Base-by-base conservation (phyloP, 2,888 invertebrate species). In the Leptura quadrifasciata region DNA sequence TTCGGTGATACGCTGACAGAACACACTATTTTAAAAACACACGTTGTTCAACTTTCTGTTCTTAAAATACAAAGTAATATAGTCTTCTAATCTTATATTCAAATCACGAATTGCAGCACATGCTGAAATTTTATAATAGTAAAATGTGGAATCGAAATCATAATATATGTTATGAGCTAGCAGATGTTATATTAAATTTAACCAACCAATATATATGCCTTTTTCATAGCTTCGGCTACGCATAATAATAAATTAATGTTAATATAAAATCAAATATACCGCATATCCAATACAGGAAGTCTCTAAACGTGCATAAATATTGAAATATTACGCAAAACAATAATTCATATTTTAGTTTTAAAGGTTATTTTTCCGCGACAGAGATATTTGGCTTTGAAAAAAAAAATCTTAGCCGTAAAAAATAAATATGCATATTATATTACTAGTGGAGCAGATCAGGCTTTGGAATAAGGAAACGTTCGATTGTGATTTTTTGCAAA, bases 161-260 rank as follows among this genome's bases (percentile, higher is more conserved):
- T 47, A 47, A 4, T 47, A 47, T 47, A 47, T 47, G 47, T 47
- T 47, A 47, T n/a, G 47, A 47, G 47, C 47, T 47, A 47, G n/a
- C 47, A 47, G 47, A 47, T 47, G 47, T 47, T 47, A 47, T 47
- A 47, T 47, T 47, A 47, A 47, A 47, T 47, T 47, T 47, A 47
- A 47, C 47, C 47, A 47, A 5, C 15, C 47, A n/a, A n/a, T 47
- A n/a, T 47, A 47, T 47, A 47, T 47, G 47, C n/a, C 47, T 6
- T 47, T 47, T 47, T 47, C 15, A 47, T 47, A 47, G 47, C 10
- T 39, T 6, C 2, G 10, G n/a, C 47, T 47, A 15, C 12, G 5
- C 47, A 47, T 47, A 47, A n/a, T 15, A 12, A 47, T 47, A 47
- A n/a, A 47, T 47, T 47, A 47, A 47, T 47, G 15, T n/a, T 47